These are phyloP conservation scores for Prunella strophiata DNA, from an alignment of 2,797 vertebrate genomes.

Conservation along the genomic window DNA sequence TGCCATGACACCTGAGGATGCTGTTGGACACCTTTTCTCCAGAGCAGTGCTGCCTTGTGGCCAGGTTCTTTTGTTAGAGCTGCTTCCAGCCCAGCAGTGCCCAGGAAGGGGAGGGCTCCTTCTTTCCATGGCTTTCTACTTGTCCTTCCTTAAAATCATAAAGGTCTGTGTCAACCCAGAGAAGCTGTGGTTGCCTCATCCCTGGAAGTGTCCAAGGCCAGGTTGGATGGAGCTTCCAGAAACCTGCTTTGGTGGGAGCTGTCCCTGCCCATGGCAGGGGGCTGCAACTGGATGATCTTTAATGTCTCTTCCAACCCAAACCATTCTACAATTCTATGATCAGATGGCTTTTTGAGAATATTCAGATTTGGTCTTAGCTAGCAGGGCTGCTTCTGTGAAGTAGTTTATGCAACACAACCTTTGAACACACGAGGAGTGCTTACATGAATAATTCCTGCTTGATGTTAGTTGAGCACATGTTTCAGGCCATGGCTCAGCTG, in stretches of 20 bases:
- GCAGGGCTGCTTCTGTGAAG: background rate
- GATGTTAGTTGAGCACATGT: background rate
- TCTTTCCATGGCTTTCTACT: background rate
- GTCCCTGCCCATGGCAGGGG: background rate
- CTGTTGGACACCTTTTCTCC: background rate
- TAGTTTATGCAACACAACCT: background rate
- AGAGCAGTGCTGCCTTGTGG: background rate
- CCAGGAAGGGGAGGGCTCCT: accelerated
- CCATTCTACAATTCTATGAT: background rate
- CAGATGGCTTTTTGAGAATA: background rate
- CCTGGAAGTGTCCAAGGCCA: background rate
- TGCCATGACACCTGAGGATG: background rate
- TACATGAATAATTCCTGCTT: background rate
- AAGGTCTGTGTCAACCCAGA: background rate
- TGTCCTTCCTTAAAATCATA: background rate
- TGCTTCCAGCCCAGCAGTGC: background rate
- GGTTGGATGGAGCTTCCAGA: background rate
- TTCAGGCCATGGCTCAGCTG: background rate
- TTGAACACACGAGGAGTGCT: background rate
- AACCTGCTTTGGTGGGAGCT: background rate
- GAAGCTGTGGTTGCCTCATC: background rate
- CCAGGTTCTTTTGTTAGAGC: background rate
- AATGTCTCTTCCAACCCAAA: background rate
- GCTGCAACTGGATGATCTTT: background rate
- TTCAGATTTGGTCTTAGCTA: background rate